Conservation (phyloP, 2,888 invertebrate species). For the Orthosia cruda region DNA sequence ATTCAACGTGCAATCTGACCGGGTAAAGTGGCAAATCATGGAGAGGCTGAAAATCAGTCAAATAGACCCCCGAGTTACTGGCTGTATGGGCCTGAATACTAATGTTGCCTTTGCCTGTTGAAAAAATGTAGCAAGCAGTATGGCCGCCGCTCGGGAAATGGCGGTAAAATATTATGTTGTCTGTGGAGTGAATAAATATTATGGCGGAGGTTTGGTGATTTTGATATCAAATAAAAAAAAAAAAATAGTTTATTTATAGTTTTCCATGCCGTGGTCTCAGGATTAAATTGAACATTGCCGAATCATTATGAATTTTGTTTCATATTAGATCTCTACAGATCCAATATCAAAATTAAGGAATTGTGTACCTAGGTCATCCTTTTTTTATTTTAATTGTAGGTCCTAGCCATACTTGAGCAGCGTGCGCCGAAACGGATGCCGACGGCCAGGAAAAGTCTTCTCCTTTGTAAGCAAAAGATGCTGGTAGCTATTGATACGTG, state of each 20-base stretch:
- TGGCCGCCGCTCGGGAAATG: constrained; percentile 65
- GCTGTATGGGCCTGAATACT: constrained; percentile 83
- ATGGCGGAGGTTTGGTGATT: constrained; percentile 12
- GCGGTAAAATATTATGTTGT: constrained; percentile 53
- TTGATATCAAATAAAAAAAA: not conserved
- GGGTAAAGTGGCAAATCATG: constrained; percentile 92
- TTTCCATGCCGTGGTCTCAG: not conserved
- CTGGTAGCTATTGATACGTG: too few species aligned
- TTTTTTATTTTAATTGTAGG: not conserved
- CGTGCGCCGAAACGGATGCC: not conserved
- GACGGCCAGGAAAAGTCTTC: not conserved
- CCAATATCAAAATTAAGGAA: not conserved
- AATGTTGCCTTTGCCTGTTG: constrained; percentile 73
- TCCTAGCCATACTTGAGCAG: not conserved
- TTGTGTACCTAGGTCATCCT: not conserved
- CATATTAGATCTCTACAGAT: not conserved
- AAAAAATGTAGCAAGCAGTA: constrained; percentile 68
- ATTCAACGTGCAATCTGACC: constrained; percentile 88
- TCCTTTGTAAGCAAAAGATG: too few species aligned
- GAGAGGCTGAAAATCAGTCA: constrained; percentile 91
- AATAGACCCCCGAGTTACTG: constrained; percentile 90
- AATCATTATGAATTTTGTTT: not conserved
- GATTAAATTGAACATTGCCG: not conserved
- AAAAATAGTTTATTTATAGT: not conserved
- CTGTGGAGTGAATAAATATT: constrained; percentile 53